Conservation (phyloP, 2,797 vertebrate species). For the Pseudochaenichthys georgianus region DNA sequence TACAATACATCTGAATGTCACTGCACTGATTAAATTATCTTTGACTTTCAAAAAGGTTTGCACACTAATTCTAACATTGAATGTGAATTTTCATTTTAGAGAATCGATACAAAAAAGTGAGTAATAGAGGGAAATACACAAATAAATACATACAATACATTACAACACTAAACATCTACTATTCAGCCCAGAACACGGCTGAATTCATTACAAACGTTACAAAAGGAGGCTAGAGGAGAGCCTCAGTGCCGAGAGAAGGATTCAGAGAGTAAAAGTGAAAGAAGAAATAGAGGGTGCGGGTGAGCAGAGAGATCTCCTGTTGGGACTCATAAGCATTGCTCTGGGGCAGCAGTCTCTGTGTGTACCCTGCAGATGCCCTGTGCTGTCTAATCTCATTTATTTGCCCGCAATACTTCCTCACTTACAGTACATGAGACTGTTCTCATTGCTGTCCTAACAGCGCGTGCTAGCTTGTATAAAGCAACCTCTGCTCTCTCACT, state of each 20-base stretch:
- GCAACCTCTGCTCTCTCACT: slow-evolving; percentile 8
- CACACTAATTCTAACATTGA: slow-evolving; percentile 7
- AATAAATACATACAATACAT: not conserved
- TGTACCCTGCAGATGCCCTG: slow-evolving; percentile 72
- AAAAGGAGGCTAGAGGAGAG: slow-evolving; percentile 41
- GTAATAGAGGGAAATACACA: not conserved
- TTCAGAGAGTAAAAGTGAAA: slow-evolving; percentile 34
- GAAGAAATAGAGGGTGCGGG: slow-evolving; percentile 35
- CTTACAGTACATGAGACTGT: slow-evolving; percentile 66
- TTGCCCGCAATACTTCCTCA: slow-evolving; percentile 58
- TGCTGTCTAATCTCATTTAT: slow-evolving; percentile 76
- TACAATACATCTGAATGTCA: slow-evolving; percentile 54
- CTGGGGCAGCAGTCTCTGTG: slow-evolving; percentile 56
- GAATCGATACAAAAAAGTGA: not conserved
- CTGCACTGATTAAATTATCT: slow-evolving; percentile 50
- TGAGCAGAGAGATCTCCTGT: slow-evolving; percentile 46
- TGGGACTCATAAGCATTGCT: slow-evolving; percentile 67
- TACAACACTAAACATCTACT: not conserved
- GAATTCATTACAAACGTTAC: slow-evolving; percentile 41
- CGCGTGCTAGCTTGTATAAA: slow-evolving; percentile 26
- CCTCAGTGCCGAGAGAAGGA: slow-evolving; percentile 3
- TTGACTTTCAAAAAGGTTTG: slow-evolving; percentile 27
- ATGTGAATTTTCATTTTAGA: slow-evolving; percentile 16
- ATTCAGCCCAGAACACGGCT: slow-evolving; percentile 8
- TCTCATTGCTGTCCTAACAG: slow-evolving; percentile 50